Evolutionary conservation across 2,113 vertebrate species (phyloP).

Genomic region (Lepisosteus oculatus): DNA sequence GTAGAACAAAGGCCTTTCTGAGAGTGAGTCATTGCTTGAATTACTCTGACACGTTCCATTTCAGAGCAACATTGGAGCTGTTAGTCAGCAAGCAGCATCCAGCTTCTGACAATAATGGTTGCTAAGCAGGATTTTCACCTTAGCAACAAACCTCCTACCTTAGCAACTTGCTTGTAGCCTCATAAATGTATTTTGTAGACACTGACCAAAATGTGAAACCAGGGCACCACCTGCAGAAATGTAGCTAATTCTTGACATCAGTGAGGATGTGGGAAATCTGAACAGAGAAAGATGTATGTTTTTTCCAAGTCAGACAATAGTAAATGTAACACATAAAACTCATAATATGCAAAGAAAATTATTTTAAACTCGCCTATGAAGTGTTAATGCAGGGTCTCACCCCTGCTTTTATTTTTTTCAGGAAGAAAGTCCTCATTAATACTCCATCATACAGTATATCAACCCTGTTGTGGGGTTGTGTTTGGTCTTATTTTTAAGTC

Average conservation of each 20-base stretch:
- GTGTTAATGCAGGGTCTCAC: no score
- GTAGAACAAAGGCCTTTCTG: neutral
- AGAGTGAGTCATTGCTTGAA: neutral
- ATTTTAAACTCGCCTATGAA: no score
- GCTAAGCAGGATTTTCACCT: slow-evolving; percentile 28
- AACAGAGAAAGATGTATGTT: no score
- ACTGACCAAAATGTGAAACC: slow-evolving; percentile 11
- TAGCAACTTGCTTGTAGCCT: slow-evolving; percentile 14
- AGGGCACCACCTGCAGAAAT: neutral
- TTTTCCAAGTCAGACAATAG: no score
- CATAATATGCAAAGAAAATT: no score
- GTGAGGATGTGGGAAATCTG: neutral
- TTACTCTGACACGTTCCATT: neutral
- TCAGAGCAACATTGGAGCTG: neutral
- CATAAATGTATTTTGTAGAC: slow-evolving; percentile 2
- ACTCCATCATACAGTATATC: no score
- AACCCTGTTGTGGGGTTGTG: no score
- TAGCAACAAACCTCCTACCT: slow-evolving; percentile 25
- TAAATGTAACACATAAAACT: no score
- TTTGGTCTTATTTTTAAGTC: no score
- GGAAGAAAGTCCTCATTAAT: no score
- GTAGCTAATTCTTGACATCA: neutral
- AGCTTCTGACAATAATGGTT: slow-evolving; percentile 7
- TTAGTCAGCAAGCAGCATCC: slow-evolving; percentile 22
- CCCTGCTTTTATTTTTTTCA: no score